Base-by-base conservation (phyloP, 1,140 invertebrate species). In the Bombus waltoni region DNA sequence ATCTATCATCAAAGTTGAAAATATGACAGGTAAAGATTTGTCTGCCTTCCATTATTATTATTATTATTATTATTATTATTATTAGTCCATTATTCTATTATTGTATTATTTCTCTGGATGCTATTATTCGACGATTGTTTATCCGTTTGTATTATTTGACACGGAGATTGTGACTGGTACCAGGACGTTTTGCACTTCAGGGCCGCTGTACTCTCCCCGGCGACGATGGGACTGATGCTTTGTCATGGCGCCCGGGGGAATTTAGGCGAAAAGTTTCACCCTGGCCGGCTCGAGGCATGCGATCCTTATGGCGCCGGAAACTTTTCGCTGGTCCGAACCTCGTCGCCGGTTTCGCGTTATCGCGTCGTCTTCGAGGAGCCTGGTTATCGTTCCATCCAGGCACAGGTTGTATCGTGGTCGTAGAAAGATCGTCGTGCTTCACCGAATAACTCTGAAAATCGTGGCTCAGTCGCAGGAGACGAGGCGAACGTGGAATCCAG, bases 181-280 rank as follows among this genome's bases (percentile, higher is more conserved):
- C 40, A n/a, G 25, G 70, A 35, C 70, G 70, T 72, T 40, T 72
- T 44, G 25, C 42, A 42, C 25, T 72, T 72, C 11, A 40, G 40
- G 40, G 70, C 32, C 74, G 47, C 57, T 75, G 74, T 75, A 75
- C 74, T 75, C 44, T 35, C 47, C 22, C 35, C 32, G 9, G 18
- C 47, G 11, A 75, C 9, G 47, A 47, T 57, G 47, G 74, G 47
- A 75, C 32, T 32, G 74, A 75, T 75, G 74, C 74, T 75, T 44
- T 57, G 25, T 75, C 74, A 75, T 75, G 74, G 74, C 74, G 15
- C 75, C 15, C 75, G 2, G 4, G 75, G 53, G 47, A 77, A 35
- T 77, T 62, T 28, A 40, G 57, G 75, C 75, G 75, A 77, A 77
- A 77, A 40, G 25, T 77, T 77, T 77, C 57, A 57, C 57, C 75